Base-by-base conservation (phyloP, 64 coral and sea anemone genomes). In the Acropora yongei region DNA sequence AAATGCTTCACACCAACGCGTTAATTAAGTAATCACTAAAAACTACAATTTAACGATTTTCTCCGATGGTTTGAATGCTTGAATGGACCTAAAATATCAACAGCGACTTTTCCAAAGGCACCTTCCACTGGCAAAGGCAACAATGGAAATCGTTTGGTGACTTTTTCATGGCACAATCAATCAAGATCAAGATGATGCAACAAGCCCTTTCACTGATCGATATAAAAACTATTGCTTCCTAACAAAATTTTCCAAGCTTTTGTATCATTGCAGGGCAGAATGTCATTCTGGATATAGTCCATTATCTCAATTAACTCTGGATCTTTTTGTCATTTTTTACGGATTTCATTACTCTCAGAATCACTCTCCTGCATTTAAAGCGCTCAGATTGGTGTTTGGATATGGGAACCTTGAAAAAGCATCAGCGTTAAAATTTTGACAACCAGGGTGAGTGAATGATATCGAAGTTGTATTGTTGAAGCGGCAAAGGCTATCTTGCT, bases 391-490 rank as follows among this genome's bases (percentile, higher is more conserved):
- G 50, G 50, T 55, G 8, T 3, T 55, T 55, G 3, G 3, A 8
- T 55, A 55, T 55, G 50, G 50, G 50, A 3, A 8, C 8, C 50
- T 55, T 55, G 92, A 93, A n/a, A 93, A 40, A 19, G 48, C 76
- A 46, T 93, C 92, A 57, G 92, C 85, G 49, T 93, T 93, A 3
- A 77, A 84, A 65, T 93, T 93, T 11, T 47, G 18, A 30, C 57
- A 75, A 8, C 92, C 92, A 9, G 92, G 44, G 8, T 68, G 76
- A n/a, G 20, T 93, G 80, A n/a, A 71, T 44, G 47, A 93, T 88
- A 0, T 88, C 77, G 66, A 93, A 93, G 46, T 93, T 78, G 57
- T 83, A 91, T 48, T 88, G 84, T 8, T 88, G 92, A 43, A 93
- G 39, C 1, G 76, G 46, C 4, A 93, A 43, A 2, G 92, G 20